phyloP scores from a whole-genome alignment of 2,113 vertebrate species.

The Pyrgilauda ruficollis region DNA sequence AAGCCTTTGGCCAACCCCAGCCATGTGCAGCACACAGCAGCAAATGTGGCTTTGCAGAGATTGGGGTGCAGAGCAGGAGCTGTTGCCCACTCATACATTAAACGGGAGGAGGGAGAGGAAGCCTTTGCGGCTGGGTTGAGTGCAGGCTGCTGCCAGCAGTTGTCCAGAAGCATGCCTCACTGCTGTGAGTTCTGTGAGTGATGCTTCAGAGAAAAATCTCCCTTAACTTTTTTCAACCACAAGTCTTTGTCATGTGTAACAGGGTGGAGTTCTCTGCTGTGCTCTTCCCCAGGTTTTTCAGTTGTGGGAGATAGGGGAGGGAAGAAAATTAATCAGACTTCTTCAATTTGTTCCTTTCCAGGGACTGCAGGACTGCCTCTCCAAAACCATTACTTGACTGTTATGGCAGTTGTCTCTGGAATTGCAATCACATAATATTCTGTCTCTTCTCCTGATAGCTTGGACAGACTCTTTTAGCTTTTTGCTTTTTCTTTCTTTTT shows the following conservation, averaged over 20 bases:
- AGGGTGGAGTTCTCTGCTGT: background rate
- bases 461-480: background rate
- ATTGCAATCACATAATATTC: background rate
- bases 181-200: background rate
- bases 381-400: background rate
- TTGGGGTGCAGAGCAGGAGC: background rate
- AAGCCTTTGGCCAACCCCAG: background rate
- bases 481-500: background rate
- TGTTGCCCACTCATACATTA: accelerated
- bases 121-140: background rate
- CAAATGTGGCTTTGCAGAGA: accelerated
- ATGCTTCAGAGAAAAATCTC: background rate
- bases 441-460: background rate
- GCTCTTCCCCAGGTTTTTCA: background rate
- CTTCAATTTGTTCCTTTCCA: background rate
- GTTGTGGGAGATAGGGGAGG: background rate
- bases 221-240: background rate
- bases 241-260: background rate
- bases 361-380: background rate
- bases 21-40: background rate
- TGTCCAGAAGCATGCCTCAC: background rate
- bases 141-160: background rate
- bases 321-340: background rate
- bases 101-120: background rate
- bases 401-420: background rate